A percentile compares a stretch with the other conserved stretches of the same genome.
Evolutionary conservation across 2,888 invertebrate species (phyloP).

Genomic region (Crematogaster levior): DNA sequence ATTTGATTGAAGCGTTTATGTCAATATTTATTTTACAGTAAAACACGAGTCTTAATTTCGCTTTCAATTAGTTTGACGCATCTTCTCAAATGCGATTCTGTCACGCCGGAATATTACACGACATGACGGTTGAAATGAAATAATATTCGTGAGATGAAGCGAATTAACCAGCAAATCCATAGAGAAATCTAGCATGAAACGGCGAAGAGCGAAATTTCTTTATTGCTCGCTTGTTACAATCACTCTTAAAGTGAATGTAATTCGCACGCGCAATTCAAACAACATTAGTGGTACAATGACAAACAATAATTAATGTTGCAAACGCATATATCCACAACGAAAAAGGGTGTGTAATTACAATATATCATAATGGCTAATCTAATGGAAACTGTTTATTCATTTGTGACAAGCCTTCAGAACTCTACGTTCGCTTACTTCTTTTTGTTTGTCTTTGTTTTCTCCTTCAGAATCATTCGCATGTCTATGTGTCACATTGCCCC

Average conservation of each 20-base stretch:
- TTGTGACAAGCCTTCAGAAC: not conserved
- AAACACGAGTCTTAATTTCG: constrained; percentile 15
- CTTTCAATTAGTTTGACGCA: constrained; percentile 25
- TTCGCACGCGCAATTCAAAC: too few relatives aligned
- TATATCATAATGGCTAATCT: too few relatives aligned
- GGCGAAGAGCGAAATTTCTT: constrained; percentile 6
- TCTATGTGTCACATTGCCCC: constrained; percentile 56
- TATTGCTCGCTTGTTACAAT: not conserved
- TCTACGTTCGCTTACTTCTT: constrained; percentile 14
- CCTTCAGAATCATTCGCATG: not conserved
- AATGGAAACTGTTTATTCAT: constrained; percentile 18
- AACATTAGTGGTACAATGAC: too few relatives aligned
- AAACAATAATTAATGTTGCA: too few relatives aligned
- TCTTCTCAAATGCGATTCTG: constrained; percentile 2
- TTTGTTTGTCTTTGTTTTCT: constrained; percentile 18
- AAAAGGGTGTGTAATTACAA: too few relatives aligned
- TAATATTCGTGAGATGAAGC: constrained; percentile 60
- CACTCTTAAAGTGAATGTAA: constrained; percentile 21
- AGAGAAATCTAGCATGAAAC: constrained; percentile 3
- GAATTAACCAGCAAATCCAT: constrained; percentile 49
- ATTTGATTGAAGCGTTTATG: not conserved
- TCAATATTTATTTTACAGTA: not conserved
- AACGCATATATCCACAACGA: too few relatives aligned
- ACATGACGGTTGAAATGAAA: constrained; percentile 42
- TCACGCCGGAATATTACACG: not conserved